Evolutionary conservation across 2,888 invertebrate species (phyloP), one percentile per base, ranked within the genome.

Genomic region (Platypus cylindrus): DNA sequence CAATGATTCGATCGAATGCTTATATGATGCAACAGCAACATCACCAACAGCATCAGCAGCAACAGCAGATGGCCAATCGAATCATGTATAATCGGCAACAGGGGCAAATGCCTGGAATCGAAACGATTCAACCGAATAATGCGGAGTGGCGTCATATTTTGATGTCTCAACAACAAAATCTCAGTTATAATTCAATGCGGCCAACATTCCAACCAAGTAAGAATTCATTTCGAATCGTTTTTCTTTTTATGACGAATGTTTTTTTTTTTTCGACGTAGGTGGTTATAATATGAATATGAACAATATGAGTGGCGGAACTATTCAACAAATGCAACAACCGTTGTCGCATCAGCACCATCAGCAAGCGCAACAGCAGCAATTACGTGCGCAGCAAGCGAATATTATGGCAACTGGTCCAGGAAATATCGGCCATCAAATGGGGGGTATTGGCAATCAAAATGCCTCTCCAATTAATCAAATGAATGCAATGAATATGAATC

Each of bases 1-100:
- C 75, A 3, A 77, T 76, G 77, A 75, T 77, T 69, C 65, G 76
- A 43, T 71, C 74, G 2, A 68, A 68, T 45, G 67, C 70, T 65
- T 70, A 69, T 43, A 67, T 70, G 66, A 66, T 71, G 50, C 69
- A 67, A 37, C 77, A 75, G 48, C 58, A 71, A 53, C 71, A 69
- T 45, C 41, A 63, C 56, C 68, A 75, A 34, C 66, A 66, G 56
- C 60, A 66, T 63, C 70, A 69, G 49, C 70, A 68, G 38, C 66
- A 66, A 55, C 60, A 66, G 55, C 59, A 63, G 56, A 50, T 48
- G 39, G 41, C 50, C 18, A 50, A 63, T 20, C 60, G 63, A 20
- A 60, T 61, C 7, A 65, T 67, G 60, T 62, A 60, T 44, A 64
- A 66, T 24, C 57, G 68, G 38, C 73, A 73, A 49, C 67, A 73